Conservation (phyloP, 2,797 vertebrate genomes). For the Salarias fasciatus region DNA sequence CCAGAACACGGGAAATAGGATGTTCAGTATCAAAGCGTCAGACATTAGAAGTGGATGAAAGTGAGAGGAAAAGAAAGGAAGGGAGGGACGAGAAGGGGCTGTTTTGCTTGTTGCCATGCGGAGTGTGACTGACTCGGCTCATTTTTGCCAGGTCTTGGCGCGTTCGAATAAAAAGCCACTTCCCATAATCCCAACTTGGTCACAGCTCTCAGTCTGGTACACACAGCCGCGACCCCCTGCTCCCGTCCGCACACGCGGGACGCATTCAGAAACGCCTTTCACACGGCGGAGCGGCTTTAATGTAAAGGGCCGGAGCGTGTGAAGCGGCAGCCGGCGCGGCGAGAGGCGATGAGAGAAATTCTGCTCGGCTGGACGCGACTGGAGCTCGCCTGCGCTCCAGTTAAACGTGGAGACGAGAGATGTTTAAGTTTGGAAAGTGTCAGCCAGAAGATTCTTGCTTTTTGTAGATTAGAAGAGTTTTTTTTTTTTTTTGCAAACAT, state of each 20-base stretch:
- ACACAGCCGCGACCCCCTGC: constrained; percentile 57
- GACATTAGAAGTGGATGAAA: constrained; percentile 74
- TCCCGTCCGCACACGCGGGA: constrained; percentile 38
- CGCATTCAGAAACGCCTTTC: constrained; percentile 51
- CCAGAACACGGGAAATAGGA: constrained; percentile 73
- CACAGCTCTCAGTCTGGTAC: constrained; percentile 62
- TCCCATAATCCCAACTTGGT: constrained; percentile 69
- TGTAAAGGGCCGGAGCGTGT: constrained; percentile 53
- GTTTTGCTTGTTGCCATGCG: constrained; percentile 53
- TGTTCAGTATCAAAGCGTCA: constrained; percentile 78
- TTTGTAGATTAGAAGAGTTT: constrained; percentile 24
- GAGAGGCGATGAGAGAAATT: constrained; percentile 47
- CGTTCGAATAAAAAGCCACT: constrained; percentile 60
- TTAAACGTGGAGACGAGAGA: constrained; percentile 55
- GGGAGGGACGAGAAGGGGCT: constrained; percentile 33
- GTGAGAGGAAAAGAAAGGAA: constrained; percentile 41
- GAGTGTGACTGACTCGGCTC: constrained; percentile 70
- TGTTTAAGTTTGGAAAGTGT: constrained; percentile 38
- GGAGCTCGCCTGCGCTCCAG: constrained; percentile 57
- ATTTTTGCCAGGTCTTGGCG: constrained; percentile 61
- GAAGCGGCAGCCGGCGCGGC: constrained; percentile 41
- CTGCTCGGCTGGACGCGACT: constrained; percentile 41
- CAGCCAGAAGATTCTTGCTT: constrained; percentile 19
- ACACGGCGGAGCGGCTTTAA: constrained; percentile 46
- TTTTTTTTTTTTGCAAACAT: constrained; percentile 21